A percentile compares a stretch with the other conserved stretches of the same genome.
phyloP scores from a whole-genome alignment of 2,888 invertebrate species.

The Boloria euphrosyne region DNA sequence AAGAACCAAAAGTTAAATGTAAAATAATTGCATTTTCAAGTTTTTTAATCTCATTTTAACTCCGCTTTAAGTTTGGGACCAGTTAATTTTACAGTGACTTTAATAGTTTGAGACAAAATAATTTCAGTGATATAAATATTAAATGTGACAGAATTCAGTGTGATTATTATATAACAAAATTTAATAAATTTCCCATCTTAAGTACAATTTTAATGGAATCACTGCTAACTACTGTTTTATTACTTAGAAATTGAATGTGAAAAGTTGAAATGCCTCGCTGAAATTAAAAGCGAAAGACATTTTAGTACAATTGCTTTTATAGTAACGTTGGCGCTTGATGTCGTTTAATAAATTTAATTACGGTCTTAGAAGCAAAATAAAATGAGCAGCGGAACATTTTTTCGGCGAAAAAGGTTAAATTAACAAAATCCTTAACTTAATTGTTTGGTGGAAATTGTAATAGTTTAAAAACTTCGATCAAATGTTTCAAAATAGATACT shows the following conservation, averaged over 20 bases:
- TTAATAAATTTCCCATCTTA: not conserved
- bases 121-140: not conserved
- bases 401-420: not conserved
- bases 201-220: slow-evolving; percentile 18
- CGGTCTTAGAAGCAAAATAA: slow-evolving; percentile 13
- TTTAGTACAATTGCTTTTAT: slow-evolving; percentile 49
- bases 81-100: not conserved
- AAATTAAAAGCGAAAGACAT: slow-evolving; percentile 44
- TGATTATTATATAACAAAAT: not conserved
- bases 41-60: not conserved
- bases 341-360: slow-evolving; percentile 22
- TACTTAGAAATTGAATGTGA: slow-evolving; percentile 27
- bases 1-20: slow-evolving; percentile 19
- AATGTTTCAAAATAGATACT: too few relatives aligned
- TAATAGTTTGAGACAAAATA: not conserved
- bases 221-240: slow-evolving; percentile 21
- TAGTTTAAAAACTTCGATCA: too few relatives aligned
- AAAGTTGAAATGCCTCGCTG: slow-evolving; percentile 44
- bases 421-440: not conserved
- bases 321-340: slow-evolving; percentile 52
- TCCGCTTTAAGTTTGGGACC: not conserved
- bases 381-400: not conserved
- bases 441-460: not conserved
- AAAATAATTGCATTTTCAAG: not conserved
- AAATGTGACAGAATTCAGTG: slow-evolving; percentile 1